Conservation (phyloP, 2,888 invertebrate genomes). For the Pseudanteris insignis region DNA sequence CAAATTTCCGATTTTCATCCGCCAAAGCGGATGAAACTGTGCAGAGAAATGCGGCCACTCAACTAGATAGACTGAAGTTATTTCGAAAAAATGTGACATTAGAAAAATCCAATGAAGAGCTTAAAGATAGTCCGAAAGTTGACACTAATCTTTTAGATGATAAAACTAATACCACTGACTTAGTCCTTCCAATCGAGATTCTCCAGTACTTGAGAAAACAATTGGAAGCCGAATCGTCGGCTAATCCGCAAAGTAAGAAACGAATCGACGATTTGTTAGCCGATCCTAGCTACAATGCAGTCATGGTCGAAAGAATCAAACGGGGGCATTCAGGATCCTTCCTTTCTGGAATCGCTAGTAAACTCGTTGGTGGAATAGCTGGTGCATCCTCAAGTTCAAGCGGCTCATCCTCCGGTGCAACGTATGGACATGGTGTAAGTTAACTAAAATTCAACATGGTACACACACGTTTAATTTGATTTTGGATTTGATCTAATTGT, state of each 20-base stretch:
- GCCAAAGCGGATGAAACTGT: constrained; percentile 43
- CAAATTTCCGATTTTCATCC: constrained; percentile 44
- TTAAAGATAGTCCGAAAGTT: constrained; percentile 11
- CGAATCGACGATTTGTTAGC: constrained; percentile 50
- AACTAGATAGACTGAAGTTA: constrained; percentile 56
- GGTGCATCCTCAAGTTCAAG: constrained; percentile 56
- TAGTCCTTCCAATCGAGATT: constrained; percentile 40
- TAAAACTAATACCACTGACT: constrained; percentile 36
- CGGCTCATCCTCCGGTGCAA: constrained; percentile 38
- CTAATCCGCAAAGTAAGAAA: constrained; percentile 42
- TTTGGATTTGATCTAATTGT: no score
- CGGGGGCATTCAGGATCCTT: constrained; percentile 51
- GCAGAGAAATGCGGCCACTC: constrained; percentile 52
- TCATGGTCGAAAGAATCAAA: constrained; percentile 52
- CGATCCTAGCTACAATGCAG: constrained; percentile 50
- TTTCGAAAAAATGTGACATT: constrained; percentile 48
- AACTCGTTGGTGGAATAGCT: constrained; percentile 57
- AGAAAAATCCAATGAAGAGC: constrained; percentile 29
- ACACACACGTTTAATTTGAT: no score
- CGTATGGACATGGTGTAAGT: constrained; percentile 36
- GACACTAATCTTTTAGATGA: constrained; percentile 25
- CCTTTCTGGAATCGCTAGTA: constrained; percentile 58
- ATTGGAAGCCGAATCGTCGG: constrained; percentile 9
- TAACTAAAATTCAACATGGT: no score
- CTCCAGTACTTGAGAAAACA: constrained; percentile 38